Base-by-base conservation (phyloP, 2,113 vertebrate genomes). In the Rhinichthys klamathensis region DNA sequence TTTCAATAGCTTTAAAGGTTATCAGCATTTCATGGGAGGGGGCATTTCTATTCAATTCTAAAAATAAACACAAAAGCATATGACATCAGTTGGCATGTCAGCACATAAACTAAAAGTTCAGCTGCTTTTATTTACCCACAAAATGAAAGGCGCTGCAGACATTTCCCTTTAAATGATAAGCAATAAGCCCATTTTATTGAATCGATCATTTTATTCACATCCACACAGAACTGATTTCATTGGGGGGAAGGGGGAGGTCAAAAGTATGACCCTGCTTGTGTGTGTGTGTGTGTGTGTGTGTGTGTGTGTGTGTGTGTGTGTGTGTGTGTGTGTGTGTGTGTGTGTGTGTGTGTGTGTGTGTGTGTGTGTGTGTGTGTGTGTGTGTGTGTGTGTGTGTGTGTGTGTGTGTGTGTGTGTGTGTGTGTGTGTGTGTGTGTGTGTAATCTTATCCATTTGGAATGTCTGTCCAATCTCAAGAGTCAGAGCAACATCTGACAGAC, bases 381-480 rank as follows among this genome's bases (percentile, higher is more conserved):
- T 30, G 30, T 30, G 30, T 30, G 30, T 30, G 30, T 30, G 30
- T 60, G 76, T 41, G 54, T 56, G 54, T 25, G 32, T n/a, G 30
- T 35, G 75, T 44, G 77, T 44, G 77, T 44, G 56, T 60, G 35
- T 27, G 35, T 25, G 35, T 25, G 30, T 44, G 77, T 44, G 77
- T 44, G 56, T 60, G 35, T 27, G 35, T 25, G 35, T 25, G 32
- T 32, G 32, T 80, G 77, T 44, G 60, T 65, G 70, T 58, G 69
- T 81, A 63, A 85, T 88, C 78, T 88, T 82, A 88, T 85, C 72
- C 95, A 96, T 89, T 16, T 95, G 80, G 95, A 96, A 90, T 96
- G 95, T 95, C 95, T 96, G 85, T 96, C 96, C 58, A 94, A 94
- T 86, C 96, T 95, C 70, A 32, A 70, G 63, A 73, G 79, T 74